These are phyloP conservation scores for Globicephala melas DNA, from an alignment of 2,113 vertebrate species.

Conservation along the genomic window DNA sequence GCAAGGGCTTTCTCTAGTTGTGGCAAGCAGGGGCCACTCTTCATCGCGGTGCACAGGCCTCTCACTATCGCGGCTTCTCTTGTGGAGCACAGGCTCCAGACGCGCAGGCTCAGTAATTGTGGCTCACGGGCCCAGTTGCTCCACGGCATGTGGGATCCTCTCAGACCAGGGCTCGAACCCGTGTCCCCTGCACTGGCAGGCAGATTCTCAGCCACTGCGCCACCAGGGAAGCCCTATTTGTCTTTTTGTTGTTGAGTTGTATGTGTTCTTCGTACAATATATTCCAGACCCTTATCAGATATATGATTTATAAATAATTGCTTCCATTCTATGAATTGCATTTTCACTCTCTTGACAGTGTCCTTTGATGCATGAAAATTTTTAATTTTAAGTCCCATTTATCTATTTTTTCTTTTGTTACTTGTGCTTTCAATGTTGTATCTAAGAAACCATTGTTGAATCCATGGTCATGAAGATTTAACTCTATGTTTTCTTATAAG, in stretches of 20 bases:
- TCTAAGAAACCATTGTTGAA: neutral
- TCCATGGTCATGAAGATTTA: neutral
- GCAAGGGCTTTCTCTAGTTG: too few species aligned
- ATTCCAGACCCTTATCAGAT: neutral
- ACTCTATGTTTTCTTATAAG: neutral
- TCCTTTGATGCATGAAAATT: neutral
- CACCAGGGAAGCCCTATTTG: neutral
- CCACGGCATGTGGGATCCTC: too few species aligned
- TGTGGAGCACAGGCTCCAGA: too few species aligned
- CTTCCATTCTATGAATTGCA: neutral
- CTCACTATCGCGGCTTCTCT: too few species aligned
- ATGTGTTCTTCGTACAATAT: neutral
- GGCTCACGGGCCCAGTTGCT: too few species aligned
- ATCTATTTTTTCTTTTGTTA: neutral
- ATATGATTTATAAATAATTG: neutral
- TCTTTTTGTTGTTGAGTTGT: neutral
- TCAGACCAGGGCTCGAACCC: too few species aligned
- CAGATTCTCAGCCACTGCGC: too few species aligned
- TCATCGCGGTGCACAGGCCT: too few species aligned
- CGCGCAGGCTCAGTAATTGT: too few species aligned
- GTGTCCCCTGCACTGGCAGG: too few species aligned
- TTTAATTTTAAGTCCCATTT: neutral
- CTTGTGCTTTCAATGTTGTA: neutral
- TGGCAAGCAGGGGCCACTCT: too few species aligned
- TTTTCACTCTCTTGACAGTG: neutral